phyloP scores from a whole-genome alignment of 2,113 vertebrate genomes.

The Pseudopodoces humilis region DNA sequence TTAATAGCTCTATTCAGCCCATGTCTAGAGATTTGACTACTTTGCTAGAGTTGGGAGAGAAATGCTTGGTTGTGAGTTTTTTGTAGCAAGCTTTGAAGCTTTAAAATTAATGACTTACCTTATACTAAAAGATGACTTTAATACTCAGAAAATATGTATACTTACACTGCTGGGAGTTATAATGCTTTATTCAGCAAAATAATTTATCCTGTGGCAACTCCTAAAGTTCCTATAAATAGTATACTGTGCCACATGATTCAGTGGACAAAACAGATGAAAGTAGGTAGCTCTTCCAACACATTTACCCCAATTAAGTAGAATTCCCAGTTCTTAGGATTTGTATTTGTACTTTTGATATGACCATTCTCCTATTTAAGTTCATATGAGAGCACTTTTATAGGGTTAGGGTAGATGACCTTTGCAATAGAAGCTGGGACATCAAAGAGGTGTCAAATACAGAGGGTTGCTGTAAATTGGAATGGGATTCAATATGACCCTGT shows the following conservation, averaged over 20 bases:
- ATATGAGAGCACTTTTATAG: not conserved
- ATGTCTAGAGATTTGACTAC: not conserved
- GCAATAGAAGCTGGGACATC: not conserved
- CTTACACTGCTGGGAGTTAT: not conserved
- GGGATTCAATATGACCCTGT: not conserved
- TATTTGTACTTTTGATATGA: not conserved
- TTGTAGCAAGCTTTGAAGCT: not conserved
- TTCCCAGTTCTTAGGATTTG: not conserved
- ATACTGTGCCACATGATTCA: not conserved
- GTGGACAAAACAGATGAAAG: not conserved
- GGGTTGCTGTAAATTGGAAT: not conserved
- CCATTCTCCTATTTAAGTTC: not conserved
- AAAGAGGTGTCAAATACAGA: not conserved
- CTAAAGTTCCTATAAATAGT: not conserved
- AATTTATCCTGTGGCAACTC: not conserved
- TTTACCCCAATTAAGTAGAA: not conserved
- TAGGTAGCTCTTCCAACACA: not conserved
- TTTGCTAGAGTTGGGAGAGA: not conserved
- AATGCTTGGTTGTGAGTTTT: not conserved
- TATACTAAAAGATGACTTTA: not conserved
- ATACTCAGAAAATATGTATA: not conserved
- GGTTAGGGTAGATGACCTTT: not conserved
- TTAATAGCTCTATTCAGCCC: not conserved
- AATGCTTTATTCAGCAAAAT: not conserved
- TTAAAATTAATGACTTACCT: not conserved